Base-by-base conservation (phyloP, 64 coral and sea anemone genomes). In the Actinia equina region DNA sequence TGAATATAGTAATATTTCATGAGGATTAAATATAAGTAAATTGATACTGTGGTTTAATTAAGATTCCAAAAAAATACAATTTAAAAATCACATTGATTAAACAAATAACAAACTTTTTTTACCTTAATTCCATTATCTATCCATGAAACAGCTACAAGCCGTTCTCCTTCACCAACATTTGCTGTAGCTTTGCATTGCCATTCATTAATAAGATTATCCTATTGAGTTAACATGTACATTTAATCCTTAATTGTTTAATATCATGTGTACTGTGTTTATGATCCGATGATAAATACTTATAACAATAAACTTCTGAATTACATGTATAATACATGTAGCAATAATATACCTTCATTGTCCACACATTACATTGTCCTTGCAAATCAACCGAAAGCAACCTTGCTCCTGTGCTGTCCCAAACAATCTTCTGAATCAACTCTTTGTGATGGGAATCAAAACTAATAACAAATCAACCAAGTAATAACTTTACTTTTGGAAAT, bases 111-210 rank as follows among this genome's bases (percentile, higher is more conserved):
- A 49, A 8, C 30, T 37, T 37, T 49, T 49, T 0, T 49, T 93
- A 98, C 97, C 88, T 99, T 99, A 43, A 86, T 82, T 43, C 93
- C 93, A 83, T 85, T 99, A 41, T 94, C 97, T 86, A 99, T 92
- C 97, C 97, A 99, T 11, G 93, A 99, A 4, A 95, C 77, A 67
- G 89, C 87, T 2, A 99, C 93, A 41, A 95, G 62, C 41, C 85
- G 92, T 56, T 99, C 97, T 79, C 91, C 94, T 71, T 96, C 94
- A 60, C 94, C 97, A 52, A 99, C 82, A 88, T 85, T 88, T 77
- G 91, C 86, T 37, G 85, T 95, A 54, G 89, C 79, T 30, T 85
- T 54, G 79, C 88, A 93, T 52, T 95, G 44, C 97, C 97, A 99
- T 43, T 99, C 97, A 93, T 99, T 99, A 7, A 95, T 79, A 30